phyloP scores from a whole-genome alignment of 2,113 vertebrate species.

The Aviceda subcristata region DNA sequence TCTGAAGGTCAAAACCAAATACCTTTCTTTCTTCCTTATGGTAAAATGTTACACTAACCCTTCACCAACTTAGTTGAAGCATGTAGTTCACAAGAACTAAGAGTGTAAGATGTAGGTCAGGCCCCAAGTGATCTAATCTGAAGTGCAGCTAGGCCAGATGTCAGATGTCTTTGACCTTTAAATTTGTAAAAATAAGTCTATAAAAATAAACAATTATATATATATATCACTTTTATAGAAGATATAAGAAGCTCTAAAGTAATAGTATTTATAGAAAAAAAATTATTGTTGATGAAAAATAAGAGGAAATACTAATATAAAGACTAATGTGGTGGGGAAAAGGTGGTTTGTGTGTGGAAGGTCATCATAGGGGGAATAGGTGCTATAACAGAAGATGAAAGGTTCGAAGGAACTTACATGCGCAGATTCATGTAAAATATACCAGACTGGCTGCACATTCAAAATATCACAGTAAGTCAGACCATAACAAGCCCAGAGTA shows the following conservation, averaged over 20 bases:
- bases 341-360: neutral
- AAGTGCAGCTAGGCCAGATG: neutral
- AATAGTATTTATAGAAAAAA: neutral
- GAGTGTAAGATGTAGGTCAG: fast-evolving
- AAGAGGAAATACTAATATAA: neutral
- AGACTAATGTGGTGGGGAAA: neutral
- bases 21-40: fast-evolving
- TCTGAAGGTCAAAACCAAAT: neutral
- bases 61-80: neutral
- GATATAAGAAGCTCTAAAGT: neutral
- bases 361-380: neutral
- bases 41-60: neutral
- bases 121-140: neutral
- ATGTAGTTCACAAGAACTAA: neutral
- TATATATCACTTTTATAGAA: neutral
- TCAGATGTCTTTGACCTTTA: neutral
- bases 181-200: neutral
- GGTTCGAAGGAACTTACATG: neutral
- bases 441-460: neutral
- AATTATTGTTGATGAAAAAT: neutral
- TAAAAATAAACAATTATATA: neutral
- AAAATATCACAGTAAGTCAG: neutral
- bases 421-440: neutral
- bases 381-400: neutral
- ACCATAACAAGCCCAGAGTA: neutral